Conservation (phyloP, 23 tunicate genomes). For the Trididemnum clinides region DNA sequence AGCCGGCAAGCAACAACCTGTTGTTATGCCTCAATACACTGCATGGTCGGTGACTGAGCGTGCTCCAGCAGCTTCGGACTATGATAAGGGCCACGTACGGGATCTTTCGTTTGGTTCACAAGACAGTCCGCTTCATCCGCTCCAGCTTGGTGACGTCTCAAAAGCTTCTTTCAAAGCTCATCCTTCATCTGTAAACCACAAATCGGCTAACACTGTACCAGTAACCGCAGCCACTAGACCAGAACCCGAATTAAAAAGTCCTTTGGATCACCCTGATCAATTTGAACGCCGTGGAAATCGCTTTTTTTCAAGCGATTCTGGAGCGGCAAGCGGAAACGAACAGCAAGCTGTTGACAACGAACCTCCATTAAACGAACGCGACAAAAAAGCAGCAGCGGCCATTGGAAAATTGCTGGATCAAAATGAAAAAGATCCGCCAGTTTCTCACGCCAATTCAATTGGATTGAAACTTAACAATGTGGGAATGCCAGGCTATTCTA, state of each 20-base stretch:
- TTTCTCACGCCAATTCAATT: not conserved
- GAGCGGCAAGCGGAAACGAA: slow-evolving; percentile 18
- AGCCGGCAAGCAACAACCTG: not conserved
- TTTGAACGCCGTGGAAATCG: slow-evolving; percentile 46
- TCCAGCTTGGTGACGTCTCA: slow-evolving; percentile 1
- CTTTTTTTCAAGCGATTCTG: slow-evolving; percentile 51
- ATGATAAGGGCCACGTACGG: not conserved
- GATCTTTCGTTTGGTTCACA: slow-evolving; percentile 53
- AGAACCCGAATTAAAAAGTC: slow-evolving; percentile 71
- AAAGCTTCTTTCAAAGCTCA: not conserved
- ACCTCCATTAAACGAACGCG: slow-evolving; percentile 66
- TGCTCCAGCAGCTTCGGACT: slow-evolving; percentile 38
- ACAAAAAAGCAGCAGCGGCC: slow-evolving; percentile 63
- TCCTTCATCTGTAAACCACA: not conserved
- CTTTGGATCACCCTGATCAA: slow-evolving; percentile 68
- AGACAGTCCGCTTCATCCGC: slow-evolving; percentile 35
- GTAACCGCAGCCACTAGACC: not conserved
- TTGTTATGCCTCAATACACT: not conserved
- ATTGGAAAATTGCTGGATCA: slow-evolving; percentile 49
- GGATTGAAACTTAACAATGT: not conserved
- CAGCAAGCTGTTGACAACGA: slow-evolving; percentile 44
- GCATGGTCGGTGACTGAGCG: slow-evolving; percentile 46
- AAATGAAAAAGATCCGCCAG: slow-evolving; percentile 34
- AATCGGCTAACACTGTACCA: not conserved
- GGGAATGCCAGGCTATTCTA: not conserved